Conservation (phyloP, 2,797 vertebrate genomes). For the Tragopan temminckii region DNA sequence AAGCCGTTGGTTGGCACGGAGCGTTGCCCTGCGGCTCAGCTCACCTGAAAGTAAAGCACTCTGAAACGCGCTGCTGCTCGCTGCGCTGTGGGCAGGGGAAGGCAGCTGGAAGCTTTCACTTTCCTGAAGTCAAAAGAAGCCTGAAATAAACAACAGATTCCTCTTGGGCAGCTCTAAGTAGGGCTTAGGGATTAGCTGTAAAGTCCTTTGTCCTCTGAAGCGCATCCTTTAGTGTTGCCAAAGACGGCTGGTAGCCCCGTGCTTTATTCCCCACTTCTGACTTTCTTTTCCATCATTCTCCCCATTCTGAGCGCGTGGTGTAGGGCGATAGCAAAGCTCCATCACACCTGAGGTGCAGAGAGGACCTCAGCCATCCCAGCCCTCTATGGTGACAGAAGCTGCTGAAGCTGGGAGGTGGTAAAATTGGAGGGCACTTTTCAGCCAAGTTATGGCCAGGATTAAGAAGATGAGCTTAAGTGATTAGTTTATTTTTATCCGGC, state of each 20-base stretch:
- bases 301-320: fast-evolving
- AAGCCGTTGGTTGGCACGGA: fast-evolving
- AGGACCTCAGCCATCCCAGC: background rate
- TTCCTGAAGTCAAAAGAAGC: background rate
- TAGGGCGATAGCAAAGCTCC: background rate
- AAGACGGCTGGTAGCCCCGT: background rate
- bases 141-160: conserved; percentile 18
- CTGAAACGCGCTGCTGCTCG: fast-evolving
- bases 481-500: conserved; percentile 61
- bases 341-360: background rate
- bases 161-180: background rate
- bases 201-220: background rate
- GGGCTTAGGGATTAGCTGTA: conserved; percentile 9
- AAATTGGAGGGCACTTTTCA: background rate
- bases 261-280: fast-evolving
- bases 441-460: background rate
- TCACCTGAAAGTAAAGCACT: background rate
- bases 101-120: conserved; percentile 16
- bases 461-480: conserved; percentile 48
- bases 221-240: background rate
- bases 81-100: fast-evolving
- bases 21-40: background rate
- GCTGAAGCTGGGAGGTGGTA: background rate
- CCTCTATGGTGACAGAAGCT: background rate
- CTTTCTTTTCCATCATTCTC: background rate